Conservation (phyloP, 1,140 invertebrate genomes). For the Cyclina sinensis region DNA sequence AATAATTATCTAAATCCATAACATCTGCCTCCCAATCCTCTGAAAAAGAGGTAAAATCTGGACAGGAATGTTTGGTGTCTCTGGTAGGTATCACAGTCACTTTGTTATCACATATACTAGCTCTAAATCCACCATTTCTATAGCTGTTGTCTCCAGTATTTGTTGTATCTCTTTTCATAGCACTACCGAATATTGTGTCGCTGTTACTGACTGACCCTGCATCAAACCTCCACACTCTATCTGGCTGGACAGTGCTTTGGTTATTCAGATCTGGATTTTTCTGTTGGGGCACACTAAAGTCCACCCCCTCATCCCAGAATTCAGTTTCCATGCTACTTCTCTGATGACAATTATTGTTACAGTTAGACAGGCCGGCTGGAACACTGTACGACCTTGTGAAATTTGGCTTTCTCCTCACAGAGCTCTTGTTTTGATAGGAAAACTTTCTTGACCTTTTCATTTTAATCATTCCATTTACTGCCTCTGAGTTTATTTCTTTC, state of each 20-base stretch:
- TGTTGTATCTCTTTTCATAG: background rate
- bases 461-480: background rate
- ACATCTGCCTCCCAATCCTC: constrained; percentile 6
- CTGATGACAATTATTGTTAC: background rate
- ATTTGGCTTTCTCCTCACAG: background rate
- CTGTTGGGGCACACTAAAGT: background rate
- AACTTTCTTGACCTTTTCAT: background rate
- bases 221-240: background rate
- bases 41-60: background rate
- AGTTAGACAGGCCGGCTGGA: background rate
- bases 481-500: background rate
- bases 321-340: background rate
- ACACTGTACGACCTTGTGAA: background rate
- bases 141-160: background rate
- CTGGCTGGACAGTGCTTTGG: background rate
- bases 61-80: background rate
- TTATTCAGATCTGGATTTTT: background rate
- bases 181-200: too few species aligned
- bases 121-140: background rate
- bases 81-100: background rate
- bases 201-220: too few species aligned
- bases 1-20: background rate
- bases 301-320: background rate
- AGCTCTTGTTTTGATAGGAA: background rate
- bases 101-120: background rate